A percentile compares a stretch with the other conserved stretches of the same genome.
Evolutionary conservation across 2,888 invertebrate species (phyloP).

Genomic region (Athrips mouffetella): DNA sequence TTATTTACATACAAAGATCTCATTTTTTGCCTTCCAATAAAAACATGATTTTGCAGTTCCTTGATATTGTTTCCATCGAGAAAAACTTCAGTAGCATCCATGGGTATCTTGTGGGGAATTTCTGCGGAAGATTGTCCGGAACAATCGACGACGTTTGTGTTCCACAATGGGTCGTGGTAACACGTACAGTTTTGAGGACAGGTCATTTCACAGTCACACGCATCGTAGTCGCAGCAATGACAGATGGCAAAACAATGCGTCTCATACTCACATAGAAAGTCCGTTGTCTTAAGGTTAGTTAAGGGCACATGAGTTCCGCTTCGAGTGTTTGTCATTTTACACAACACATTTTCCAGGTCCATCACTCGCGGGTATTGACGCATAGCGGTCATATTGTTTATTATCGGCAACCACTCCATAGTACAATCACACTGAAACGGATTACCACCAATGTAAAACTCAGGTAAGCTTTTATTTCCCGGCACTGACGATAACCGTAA

Average conservation of each 20-base stretch:
- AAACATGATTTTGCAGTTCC: slow-evolving; percentile 90
- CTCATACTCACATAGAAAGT: slow-evolving; percentile 95
- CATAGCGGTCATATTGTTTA: slow-evolving; percentile 90
- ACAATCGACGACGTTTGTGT: slow-evolving; percentile 94
- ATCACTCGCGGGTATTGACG: slow-evolving; percentile 92
- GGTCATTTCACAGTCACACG: slow-evolving; percentile 98
- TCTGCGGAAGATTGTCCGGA: slow-evolving; percentile 87
- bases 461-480: slow-evolving; percentile 85
- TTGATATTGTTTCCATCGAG: slow-evolving; percentile 93
- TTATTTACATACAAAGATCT: slow-evolving; percentile 90
- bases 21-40: slow-evolving; percentile 94
- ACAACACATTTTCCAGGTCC: slow-evolving; percentile 93
- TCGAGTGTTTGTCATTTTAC: slow-evolving; percentile 90
- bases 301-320: slow-evolving; percentile 89
- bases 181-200: slow-evolving; percentile 96
- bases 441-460: slow-evolving; percentile 94
- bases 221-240: slow-evolving; percentile 97
- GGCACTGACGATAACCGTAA: slow-evolving; percentile 87
- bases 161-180: slow-evolving; percentile 96
- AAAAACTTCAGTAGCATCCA: slow-evolving; percentile 96
- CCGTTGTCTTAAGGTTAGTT: slow-evolving; percentile 86
- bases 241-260: slow-evolving; percentile 96
- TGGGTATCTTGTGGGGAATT: slow-evolving; percentile 92
- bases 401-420: slow-evolving; percentile 95
- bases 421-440: slow-evolving; percentile 96